Evolutionary conservation across 2,888 invertebrate species (phyloP), one percentile per base, ranked within the genome.

Genomic region (Callosobruchus maculatus): DNA sequence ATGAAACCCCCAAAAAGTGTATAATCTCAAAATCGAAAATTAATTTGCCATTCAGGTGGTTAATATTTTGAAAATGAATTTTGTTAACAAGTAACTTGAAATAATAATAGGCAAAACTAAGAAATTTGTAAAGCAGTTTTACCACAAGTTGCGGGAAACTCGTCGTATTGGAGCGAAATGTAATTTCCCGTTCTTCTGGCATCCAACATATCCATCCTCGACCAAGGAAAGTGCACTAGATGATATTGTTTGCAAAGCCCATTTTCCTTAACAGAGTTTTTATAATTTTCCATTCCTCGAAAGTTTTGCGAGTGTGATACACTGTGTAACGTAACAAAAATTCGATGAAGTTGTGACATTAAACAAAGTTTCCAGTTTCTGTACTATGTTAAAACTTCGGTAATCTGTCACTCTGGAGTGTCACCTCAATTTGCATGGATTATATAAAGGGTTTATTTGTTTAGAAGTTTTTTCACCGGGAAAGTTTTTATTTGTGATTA

Each of bases 311-410:
- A 49, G 49, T 49, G 49, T 49, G 49, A 49, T 49, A 49, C 49
- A 49, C 49, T 49, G 49, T 49, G 9, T 49, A 49, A 49, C 49
- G 49, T 49, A 49, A 49, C 49, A 49, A 49, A n/a, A 49, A 49
- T 49, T 49, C 49, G 49, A 49, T 49, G 49, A 49, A 49, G 49
- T 49, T 49, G 49, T 49, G 49, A 18, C 49, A 49, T 72, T 49
- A 72, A 72, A 68, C 20, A 72, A 72, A 72, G 72, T 72, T 72
- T 72, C 21, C 68, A 72, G 18, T 68, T 49, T 49, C 9, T 20
- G 49, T 30, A 69, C 31, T 49, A 30, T 69, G 72, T 69, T 72
- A 30, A 30, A 72, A 72, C 69, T 72, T 72, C 20, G 66, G 72
- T 72, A 69, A 72, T 72, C 31, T 49, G 49, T 49, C 49, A 49